These are phyloP conservation scores for Drosophila antonietae DNA, from an alignment of 2,888 invertebrate genomes.

Conservation along the genomic window DNA sequence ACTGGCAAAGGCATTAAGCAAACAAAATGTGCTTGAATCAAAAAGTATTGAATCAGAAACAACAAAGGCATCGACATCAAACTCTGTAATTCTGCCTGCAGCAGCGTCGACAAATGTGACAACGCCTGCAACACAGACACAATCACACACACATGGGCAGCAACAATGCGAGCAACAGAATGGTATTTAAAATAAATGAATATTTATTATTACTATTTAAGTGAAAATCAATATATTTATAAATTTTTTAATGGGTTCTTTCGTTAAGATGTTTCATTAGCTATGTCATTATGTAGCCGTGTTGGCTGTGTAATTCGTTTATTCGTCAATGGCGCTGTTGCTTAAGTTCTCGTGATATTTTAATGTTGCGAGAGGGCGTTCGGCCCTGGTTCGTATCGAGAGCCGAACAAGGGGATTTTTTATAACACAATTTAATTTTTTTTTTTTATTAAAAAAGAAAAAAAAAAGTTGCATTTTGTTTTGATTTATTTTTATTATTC, in stretches of 20 bases:
- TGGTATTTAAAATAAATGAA: constrained; percentile 39
- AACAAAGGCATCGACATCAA: constrained; percentile 10
- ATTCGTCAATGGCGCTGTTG: constrained; percentile 27
- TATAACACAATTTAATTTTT: not conserved
- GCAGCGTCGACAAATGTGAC: constrained; percentile 13
- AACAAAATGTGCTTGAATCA: constrained; percentile 46
- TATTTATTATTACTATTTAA: not conserved
- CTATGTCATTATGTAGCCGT: constrained; percentile 25
- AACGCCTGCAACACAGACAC: constrained; percentile 7
- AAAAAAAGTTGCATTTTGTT: not conserved
- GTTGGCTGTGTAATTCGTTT: not conserved
- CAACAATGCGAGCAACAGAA: constrained; percentile 4
- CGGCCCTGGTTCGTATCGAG: constrained; percentile 32
- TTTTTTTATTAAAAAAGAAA: not conserved
- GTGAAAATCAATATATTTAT: not conserved
- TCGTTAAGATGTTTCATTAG: not conserved
- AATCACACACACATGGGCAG: constrained; percentile 14
- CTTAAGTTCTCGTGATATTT: constrained; percentile 24
- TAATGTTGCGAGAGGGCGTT: not conserved
- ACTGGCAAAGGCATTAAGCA: constrained; percentile 80
- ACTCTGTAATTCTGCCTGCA: not conserved
- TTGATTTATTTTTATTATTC: not conserved
- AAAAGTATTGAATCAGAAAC: constrained; percentile 38
- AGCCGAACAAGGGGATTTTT: not conserved
- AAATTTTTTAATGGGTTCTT: rapidly evolving